Percentiles rank a stretch among this genome's conserved stretches.
phyloP scores from a whole-genome alignment of 2,113 vertebrate species.

The Protomyctophum bolini region DNA sequence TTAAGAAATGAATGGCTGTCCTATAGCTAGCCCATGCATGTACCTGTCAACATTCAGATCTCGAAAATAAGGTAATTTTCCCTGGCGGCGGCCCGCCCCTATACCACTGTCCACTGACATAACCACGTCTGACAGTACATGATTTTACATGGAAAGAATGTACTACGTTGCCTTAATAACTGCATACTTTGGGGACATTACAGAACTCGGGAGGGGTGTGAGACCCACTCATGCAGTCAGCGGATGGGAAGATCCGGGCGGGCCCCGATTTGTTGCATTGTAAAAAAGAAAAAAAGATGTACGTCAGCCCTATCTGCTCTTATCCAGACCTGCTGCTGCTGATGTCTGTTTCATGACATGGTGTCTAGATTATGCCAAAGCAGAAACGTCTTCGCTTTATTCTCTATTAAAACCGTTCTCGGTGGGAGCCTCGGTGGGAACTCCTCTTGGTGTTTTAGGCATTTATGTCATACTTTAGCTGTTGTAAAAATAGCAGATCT shows the following conservation, averaged over 20 bases:
- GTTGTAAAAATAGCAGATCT: no score
- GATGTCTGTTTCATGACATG: slow-evolving; percentile 1
- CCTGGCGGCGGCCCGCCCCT: no score
- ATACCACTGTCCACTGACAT: no score
- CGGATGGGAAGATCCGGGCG: no score
- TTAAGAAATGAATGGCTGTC: neutral
- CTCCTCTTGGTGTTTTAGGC: no score
- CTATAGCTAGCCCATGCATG: neutral
- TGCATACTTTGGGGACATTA: neutral
- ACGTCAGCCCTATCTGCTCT: neutral
- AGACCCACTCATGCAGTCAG: neutral
- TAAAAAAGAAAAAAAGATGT: neutral
- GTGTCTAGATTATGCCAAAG: neutral
- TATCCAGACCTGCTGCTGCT: neutral
- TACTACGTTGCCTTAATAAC: neutral
- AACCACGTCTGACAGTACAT: neutral
- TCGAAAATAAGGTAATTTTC: no score
- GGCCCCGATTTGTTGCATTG: no score
- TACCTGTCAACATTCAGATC: neutral
- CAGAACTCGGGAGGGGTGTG: neutral
- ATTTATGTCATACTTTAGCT: no score
- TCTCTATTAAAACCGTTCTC: neutral
- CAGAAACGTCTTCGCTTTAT: neutral
- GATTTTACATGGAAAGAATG: slow-evolving; percentile 10
- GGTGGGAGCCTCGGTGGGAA: no score